Evolutionary conservation across 2,797 vertebrate genomes (phyloP).

Genomic region (Siniperca undulata): DNA sequence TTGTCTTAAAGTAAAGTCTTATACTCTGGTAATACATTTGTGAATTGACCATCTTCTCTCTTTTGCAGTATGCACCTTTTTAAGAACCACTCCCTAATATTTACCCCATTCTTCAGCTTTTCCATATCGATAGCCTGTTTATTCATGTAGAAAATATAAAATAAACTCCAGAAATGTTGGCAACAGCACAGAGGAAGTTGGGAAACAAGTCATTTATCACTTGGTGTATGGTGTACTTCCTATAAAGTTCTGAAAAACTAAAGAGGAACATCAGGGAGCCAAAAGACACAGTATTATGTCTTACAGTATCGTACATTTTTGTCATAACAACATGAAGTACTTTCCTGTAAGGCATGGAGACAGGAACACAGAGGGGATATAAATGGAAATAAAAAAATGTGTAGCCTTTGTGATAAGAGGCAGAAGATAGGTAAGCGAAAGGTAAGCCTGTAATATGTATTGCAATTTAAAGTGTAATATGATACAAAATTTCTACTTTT

Average conservation of each 20-base stretch:
- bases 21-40: not conserved
- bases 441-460: not conserved
- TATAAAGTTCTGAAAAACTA: conserved; percentile 89
- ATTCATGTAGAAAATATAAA: not conserved
- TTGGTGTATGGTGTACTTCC: conserved; percentile 89
- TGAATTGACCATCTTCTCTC: not conserved
- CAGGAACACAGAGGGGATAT: not conserved
- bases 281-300: conserved; percentile 82
- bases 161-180: conserved; percentile 4
- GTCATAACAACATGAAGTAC: not conserved
- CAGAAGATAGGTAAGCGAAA: not conserved
- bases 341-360: not conserved
- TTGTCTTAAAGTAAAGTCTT: not conserved
- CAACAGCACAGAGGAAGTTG: conserved; percentile 11
- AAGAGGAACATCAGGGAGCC: conserved; percentile 89
- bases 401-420: not conserved
- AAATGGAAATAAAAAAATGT: not conserved
- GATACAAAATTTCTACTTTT: not conserved
- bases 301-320: not conserved
- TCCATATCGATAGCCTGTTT: not conserved
- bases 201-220: conserved; percentile 75
- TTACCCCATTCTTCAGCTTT: not conserved
- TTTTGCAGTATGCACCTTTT: not conserved
- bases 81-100: not conserved
- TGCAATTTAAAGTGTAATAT: not conserved